Base-by-base conservation (phyloP, 2,113 vertebrate genomes). In the Rhinopomastus cyanomelas region DNA sequence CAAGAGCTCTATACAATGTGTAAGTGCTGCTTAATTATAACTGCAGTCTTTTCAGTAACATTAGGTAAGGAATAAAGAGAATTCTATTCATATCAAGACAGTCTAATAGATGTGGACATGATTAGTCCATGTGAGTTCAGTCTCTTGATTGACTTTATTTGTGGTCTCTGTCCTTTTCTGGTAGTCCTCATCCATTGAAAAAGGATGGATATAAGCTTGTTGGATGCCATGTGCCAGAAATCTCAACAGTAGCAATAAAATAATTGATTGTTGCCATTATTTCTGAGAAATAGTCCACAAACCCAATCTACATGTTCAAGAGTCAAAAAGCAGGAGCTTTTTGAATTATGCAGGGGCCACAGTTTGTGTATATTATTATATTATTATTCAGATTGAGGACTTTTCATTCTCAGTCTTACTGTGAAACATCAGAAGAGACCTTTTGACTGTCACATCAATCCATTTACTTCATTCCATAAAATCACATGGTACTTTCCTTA, bases 71-170 rank as follows among this genome's bases (percentile, higher is more conserved):
- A 76, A 62, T 76, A 69, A 81, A 79, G 22, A 23, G 44, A 56
- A n/a, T 61, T 30, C 19, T 34, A 39, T 59, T 48, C 2, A 57
- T 91, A 76, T 80, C 21, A 73, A 42, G 53, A 29, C 7, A 46
- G 22, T 21, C 8, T 62, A 46, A 39, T 65, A 74, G 15, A 30
- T 53, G 29, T 8, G 8, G 26, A 27, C 25, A 60, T 79, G 27
- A 51, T 39, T 65, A 66, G 29, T 34, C 66, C 27, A 26, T n/a
- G 29, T 57, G 32, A 1, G 6, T 53, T 94, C 74, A 62, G 13
- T 61, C 9, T 66, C 7, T 62, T 37, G 6, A 16, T 0, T 0
- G 23, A 37, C 21, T 49, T 85, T 37, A 29, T 52, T 2, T 1
- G 3, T 51, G 3, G 29, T 57, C 27, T 72, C n/a, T 19, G 12